These are phyloP conservation scores for Ptilodon capucinus DNA, from an alignment of 2,888 invertebrate genomes.

Conservation along the genomic window DNA sequence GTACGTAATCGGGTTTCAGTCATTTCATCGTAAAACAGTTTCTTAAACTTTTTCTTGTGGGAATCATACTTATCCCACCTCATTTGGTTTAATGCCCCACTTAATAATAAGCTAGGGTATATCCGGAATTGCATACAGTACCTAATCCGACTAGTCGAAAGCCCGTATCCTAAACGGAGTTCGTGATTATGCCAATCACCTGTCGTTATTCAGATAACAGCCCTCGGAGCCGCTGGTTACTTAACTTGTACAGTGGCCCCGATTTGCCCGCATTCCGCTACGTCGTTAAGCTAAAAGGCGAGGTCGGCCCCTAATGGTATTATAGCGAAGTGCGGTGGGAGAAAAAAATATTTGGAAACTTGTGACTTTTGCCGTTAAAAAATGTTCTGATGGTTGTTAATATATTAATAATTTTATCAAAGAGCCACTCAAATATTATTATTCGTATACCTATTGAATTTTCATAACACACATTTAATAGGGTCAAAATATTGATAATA, in stretches of 20 bases:
- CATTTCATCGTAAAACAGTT: too few species aligned
- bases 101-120: too few species aligned
- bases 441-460: too few species aligned
- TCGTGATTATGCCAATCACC: slow-evolving; percentile 36
- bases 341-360: background rate
- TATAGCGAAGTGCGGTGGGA: background rate
- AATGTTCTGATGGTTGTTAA: background rate
- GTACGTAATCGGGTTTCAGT: too few species aligned
- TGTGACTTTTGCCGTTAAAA: background rate
- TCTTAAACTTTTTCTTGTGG: too few species aligned
- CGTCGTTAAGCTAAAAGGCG: slow-evolving; percentile 32
- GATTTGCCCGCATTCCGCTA: slow-evolving; percentile 18
- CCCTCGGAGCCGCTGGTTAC: slow-evolving; percentile 22
- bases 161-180: slow-evolving; percentile 14
- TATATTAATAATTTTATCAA: background rate
- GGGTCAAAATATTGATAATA: too few species aligned
- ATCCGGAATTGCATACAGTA: background rate
- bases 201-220: slow-evolving; percentile 32
- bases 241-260: slow-evolving; percentile 27
- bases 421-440: too few species aligned
- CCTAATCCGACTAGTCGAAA: background rate
- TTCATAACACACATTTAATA: too few species aligned
- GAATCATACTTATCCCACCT: too few species aligned
- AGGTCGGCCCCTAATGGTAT: slow-evolving; percentile 1
- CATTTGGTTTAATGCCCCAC: too few species aligned